Base-by-base conservation (phyloP, 1,140 invertebrate genomes). In the Drosophila asahinai region DNA sequence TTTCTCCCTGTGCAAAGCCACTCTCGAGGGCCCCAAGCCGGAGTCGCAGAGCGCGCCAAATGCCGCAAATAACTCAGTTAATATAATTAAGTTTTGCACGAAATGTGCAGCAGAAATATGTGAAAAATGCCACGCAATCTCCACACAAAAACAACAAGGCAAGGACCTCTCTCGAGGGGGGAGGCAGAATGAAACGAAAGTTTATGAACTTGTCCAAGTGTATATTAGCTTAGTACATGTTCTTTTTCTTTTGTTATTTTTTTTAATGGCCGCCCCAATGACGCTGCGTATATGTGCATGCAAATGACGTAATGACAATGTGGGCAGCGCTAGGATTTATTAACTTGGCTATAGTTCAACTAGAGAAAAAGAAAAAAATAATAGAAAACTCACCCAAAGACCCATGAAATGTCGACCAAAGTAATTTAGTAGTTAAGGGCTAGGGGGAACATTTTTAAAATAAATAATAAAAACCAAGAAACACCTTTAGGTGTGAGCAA, bases 81-180 rank as follows among this genome's bases (percentile, higher is more conserved):
- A 90, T 90, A 90, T 90, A 90, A 90, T 90, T 90, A 90, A 90
- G 86, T 90, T 90, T 90, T 90, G 86, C 81, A 90, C 86, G 86
- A 90, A 89, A 89, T 91, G 86, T 90, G 79, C 86, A 86, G 66
- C 86, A 80, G 55, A 90, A 90, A 82, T 90, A 90, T 90, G 86
- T 48, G 86, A 82, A 82, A 90, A 86, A 90, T 90, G 81, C 86
- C 81, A 90, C 86, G 86, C 86, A 90, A 90, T 90, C 86, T 86
- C 48, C 67, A 67, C 77, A 73, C 49, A 49, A 59, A 65, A 64
- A 40, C 45, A 63, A 47, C 63, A 65, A 40, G 22, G 22, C 17
- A 70, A 55, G 57, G 54, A 73, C 58, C 61, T 63, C 38, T 65
- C 43, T 63, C 51, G 22, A 59, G 47, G n/a, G 15, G 51, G 40